Percentiles rank a stretch among this genome's conserved stretches.
These are phyloP conservation scores for Nyctalus aviator DNA, from an alignment of 2,797 vertebrate species.

Conservation along the genomic window DNA sequence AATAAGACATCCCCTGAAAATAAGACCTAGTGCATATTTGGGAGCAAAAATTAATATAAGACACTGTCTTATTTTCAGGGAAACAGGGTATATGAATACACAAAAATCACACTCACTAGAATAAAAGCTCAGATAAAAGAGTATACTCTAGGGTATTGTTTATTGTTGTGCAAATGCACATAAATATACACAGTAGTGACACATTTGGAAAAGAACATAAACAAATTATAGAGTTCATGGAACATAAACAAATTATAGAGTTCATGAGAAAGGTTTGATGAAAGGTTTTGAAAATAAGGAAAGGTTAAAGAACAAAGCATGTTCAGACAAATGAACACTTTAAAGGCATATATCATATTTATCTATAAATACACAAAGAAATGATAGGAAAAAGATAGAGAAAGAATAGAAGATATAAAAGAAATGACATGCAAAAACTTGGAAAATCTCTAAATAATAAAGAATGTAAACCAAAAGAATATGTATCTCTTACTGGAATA, in stretches of 20 bases:
- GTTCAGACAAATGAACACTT: not conserved
- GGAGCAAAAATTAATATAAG: too few species aligned
- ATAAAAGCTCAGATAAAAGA: not conserved
- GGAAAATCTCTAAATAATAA: not conserved
- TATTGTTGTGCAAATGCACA: not conserved
- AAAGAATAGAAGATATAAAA: not conserved
- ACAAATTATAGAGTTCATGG: constrained; percentile 37
- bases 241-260: not conserved
- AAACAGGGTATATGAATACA: not conserved
- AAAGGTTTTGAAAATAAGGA: constrained; percentile 32
- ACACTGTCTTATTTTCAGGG: too few species aligned
- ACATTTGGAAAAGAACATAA: constrained; percentile 1
- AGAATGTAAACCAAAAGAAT: constrained; percentile 34
- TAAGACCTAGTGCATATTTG: too few species aligned
- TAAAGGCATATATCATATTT: not conserved
- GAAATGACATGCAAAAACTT: constrained; percentile 17
- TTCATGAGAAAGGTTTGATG: not conserved
- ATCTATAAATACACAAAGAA: constrained; percentile 9
- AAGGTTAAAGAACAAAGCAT: constrained; percentile 5
- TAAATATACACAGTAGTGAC: not conserved
- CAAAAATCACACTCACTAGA: constrained; percentile 29
- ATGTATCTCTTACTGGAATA: not conserved
- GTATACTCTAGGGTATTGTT: not conserved
- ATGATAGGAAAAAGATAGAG: not conserved
- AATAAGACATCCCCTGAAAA: too few species aligned